phyloP scores from a whole-genome alignment of 2,113 vertebrate species.

The Rafetus swinhoei region DNA sequence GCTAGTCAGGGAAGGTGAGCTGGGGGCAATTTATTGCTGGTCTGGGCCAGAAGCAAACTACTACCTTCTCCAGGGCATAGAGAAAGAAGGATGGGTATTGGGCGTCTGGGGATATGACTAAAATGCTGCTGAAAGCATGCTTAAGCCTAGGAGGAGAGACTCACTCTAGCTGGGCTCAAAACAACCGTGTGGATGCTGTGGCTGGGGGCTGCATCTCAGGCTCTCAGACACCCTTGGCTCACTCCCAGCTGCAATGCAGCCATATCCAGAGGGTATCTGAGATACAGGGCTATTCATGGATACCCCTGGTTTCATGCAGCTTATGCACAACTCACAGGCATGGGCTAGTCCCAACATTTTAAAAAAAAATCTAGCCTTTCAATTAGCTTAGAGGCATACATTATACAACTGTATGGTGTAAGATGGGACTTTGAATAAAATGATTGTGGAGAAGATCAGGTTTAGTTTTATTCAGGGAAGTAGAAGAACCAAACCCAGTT shows the following conservation, averaged over 20 bases:
- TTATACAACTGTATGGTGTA: background rate
- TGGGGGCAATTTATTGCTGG: background rate
- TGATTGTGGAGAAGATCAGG: background rate
- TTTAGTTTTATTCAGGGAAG: background rate
- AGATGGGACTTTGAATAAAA: background rate
- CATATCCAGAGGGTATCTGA: background rate
- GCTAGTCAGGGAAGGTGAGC: background rate
- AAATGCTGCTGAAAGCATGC: background rate
- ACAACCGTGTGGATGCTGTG: background rate
- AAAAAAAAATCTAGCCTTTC: background rate
- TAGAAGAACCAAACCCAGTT: background rate
- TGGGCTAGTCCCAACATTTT: background rate
- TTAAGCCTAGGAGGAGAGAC: background rate
- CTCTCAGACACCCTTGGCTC: background rate
- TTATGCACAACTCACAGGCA: background rate
- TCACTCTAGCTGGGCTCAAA: background rate
- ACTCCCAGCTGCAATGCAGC: background rate
- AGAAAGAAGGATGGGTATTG: background rate
- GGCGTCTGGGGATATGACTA: background rate
- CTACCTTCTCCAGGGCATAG: background rate
- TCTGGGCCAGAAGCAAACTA: background rate
- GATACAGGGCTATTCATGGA: background rate
- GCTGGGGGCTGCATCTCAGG: background rate
- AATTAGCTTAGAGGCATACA: rapidly evolving
- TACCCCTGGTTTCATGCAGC: background rate